Base-by-base conservation (phyloP, 2,797 vertebrate species). In the Halcyon badia region DNA sequence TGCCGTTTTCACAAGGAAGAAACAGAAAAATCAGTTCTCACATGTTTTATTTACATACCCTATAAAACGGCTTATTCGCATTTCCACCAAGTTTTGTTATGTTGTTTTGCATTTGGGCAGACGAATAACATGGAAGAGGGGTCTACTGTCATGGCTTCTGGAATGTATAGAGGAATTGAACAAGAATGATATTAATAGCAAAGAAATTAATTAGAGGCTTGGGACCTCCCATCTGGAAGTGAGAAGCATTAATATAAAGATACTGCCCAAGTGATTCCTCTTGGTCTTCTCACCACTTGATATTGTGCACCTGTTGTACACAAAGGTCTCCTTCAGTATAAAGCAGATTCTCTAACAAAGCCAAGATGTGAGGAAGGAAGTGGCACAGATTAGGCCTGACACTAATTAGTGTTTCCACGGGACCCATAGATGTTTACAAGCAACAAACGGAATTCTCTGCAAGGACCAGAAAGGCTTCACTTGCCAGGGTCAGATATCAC, bases 21-120 rank as follows among this genome's bases (percentile, higher is more conserved):
- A 92, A 79, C 28, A 83, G n/a, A 91, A 62, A 80, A 95, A 24
- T 51, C 20, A 62, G 8, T 62, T 78, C n/a, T 41, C 48, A 46
- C 19, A 31, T 60, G 10, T 77, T 66, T 81, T 68, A 71, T 92
- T 83, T 68, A 56, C n/a, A 73, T 41, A 46, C 17, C 20, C 24
- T 87, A 33, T 54, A 79, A 75, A 65, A 26, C 20, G n/a, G 9
- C 33, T 83, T 85, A 44, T 83, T 33, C 70, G 35, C 48, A 89
- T 30, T 52, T 80, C 48, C 35, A 70, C 13, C 6, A 35, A 64
- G 15, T 61, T 89, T 70, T 68, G 5, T 84, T 61, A 56, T 39
- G 19, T 22, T 79, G 41, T 15, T 89, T 60, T 69, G 14, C 51
- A 41, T 65, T 91, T 82, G 1, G 4, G 49, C 69, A 69, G 37